Conservation (phyloP, 2,888 invertebrate genomes). For the Salpingus planirostris region DNA sequence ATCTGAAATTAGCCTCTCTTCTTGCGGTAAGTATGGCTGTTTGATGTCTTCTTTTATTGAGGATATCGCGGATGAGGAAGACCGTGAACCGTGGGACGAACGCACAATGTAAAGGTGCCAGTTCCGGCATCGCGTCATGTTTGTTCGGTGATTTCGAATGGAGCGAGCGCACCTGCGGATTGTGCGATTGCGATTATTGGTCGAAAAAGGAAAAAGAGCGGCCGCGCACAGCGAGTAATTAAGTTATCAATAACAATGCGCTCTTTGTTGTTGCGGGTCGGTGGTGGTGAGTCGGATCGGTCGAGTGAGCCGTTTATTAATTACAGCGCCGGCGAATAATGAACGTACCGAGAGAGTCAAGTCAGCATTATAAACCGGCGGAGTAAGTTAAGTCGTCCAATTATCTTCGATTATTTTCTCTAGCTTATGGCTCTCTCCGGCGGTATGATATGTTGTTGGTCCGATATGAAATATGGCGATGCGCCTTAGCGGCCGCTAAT, state of each 20-base stretch:
- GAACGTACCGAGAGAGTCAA: constrained; percentile 3
- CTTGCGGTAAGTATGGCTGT: no score
- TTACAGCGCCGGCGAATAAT: constrained; percentile 17
- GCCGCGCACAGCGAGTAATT: no score
- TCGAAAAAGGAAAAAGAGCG: no score
- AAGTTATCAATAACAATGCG: constrained; percentile 29
- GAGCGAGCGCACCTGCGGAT: no score
- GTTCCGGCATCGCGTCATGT: no score
- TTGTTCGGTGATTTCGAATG: no score
- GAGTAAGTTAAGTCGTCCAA: constrained; percentile 31
- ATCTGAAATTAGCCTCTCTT: constrained; percentile 10
- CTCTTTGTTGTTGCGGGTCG: no score
- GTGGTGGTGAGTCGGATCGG: constrained; percentile 16
- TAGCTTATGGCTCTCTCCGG: no score
- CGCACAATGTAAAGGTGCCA: constrained; percentile 7
- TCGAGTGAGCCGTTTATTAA: constrained; percentile 19
- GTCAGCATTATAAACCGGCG: neutral
- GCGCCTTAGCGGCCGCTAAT: constrained; percentile 35
- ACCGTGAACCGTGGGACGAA: no score
- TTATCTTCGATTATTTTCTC: constrained; percentile 39
- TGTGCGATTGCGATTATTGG: no score
- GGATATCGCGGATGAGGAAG: constrained; percentile 9
- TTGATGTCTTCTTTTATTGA: constrained; percentile 12
- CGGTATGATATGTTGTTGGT: no score
- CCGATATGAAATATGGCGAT: constrained; percentile 34